phyloP scores from a whole-genome alignment of 2,113 vertebrate genomes.

The Bungarus multicinctus region DNA sequence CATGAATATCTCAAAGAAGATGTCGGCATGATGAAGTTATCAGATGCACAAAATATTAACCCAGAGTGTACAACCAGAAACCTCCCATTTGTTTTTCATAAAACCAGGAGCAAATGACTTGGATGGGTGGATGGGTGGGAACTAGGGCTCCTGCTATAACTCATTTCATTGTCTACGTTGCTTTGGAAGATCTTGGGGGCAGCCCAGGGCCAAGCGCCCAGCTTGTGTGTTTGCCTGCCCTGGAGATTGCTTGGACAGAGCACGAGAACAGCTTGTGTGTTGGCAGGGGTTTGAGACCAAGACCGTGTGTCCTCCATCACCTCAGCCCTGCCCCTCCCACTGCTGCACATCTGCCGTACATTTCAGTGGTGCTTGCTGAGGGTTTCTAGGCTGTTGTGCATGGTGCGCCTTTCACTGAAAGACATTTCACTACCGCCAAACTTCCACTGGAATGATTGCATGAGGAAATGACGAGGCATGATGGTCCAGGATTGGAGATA shows the following conservation, averaged over 20 bases:
- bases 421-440: constrained; percentile 36
- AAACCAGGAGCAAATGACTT: neutral
- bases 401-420: neutral
- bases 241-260: neutral
- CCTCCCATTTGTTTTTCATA: neutral
- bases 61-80: neutral
- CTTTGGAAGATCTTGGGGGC: neutral
- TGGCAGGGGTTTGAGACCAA: neutral
- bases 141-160: neutral
- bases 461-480: constrained; percentile 30
- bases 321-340: neutral
- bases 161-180: neutral
- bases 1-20: neutral
- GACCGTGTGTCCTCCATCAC: neutral
- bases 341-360: neutral
- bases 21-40: neutral
- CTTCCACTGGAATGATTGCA: constrained; percentile 22
- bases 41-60: neutral
- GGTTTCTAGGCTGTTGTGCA: constrained; percentile 6
- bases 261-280: neutral
- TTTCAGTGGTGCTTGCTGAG: constrained; percentile 7
- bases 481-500: neutral
- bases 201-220: neutral
- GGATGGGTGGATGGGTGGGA: neutral
- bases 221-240: neutral